Evolutionary conservation across 2,797 vertebrate genomes (phyloP).

Genomic region (Pelochelys cantorii): DNA sequence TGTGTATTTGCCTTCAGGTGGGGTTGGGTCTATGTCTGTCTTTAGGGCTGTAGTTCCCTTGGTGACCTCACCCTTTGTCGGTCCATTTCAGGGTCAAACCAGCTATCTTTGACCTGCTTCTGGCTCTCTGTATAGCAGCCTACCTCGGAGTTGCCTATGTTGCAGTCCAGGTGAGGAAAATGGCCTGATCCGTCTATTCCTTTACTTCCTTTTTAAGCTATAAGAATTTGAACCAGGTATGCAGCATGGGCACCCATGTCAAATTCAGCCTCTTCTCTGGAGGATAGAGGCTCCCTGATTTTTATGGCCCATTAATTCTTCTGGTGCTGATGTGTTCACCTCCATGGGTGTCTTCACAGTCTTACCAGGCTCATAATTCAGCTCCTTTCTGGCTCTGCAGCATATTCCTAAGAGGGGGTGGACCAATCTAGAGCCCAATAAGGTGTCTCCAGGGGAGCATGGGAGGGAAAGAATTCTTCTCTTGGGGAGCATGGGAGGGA

Average conservation of each 20-base stretch:
- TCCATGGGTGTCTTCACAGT: not conserved
- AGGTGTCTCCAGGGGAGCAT: not conserved
- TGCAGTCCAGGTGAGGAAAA: slow-evolving; percentile 90
- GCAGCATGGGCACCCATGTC: not conserved
- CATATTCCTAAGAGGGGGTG: not conserved
- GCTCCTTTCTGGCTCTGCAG: not conserved
- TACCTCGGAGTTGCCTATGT: slow-evolving; percentile 95
- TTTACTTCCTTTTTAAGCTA: not conserved
- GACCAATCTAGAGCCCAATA: not conserved
- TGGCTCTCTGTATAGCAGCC: slow-evolving; percentile 95
- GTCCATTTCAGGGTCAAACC: slow-evolving; percentile 91
- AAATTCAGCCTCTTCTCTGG: not conserved
- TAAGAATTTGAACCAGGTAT: rapidly evolving
- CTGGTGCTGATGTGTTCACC: not conserved
- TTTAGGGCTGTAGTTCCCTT: not conserved
- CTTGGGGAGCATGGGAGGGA: not conserved
- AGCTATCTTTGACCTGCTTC: slow-evolving; percentile 95
- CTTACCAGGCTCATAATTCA: not conserved
- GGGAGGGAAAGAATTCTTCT: not conserved
- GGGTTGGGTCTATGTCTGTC: not conserved
- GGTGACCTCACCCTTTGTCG: not conserved
- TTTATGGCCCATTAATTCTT: not conserved
- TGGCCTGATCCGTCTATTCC: not conserved
- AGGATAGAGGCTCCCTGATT: not conserved
- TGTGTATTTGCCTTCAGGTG: slow-evolving; percentile 56